Conservation (phyloP, 92 coral and sea anemone species). For the Chrysogorgia sp. region DNA sequence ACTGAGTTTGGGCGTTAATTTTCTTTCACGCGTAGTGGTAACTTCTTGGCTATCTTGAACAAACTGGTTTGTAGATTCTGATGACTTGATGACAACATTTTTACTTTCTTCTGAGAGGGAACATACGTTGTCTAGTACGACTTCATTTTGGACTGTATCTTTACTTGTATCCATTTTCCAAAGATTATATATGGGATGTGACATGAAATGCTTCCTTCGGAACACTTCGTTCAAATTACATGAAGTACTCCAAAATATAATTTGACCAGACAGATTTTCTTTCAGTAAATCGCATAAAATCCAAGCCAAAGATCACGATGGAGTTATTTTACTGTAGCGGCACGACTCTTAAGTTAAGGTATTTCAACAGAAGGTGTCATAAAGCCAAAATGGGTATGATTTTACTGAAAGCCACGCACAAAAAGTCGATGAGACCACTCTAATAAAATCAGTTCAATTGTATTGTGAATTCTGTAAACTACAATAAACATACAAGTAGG, state of each 20-base stretch:
- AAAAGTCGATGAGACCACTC: too few species aligned
- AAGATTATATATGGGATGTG: too few species aligned
- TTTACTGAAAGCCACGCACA: too few species aligned
- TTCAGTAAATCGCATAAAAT: background rate
- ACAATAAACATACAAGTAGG: too few species aligned
- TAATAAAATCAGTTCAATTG: too few species aligned
- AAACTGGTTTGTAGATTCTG: background rate
- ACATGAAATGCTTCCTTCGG: too few species aligned
- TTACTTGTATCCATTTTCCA: too few species aligned
- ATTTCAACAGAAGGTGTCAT: too few species aligned
- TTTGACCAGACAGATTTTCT: background rate
- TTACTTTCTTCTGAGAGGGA: background rate
- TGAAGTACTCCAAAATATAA: background rate
- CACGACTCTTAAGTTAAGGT: too few species aligned
- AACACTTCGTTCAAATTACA: background rate
- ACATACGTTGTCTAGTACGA: background rate
- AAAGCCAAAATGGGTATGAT: too few species aligned
- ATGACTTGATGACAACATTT: background rate
- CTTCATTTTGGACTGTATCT: background rate
- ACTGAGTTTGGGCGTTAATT: conserved; percentile 13
- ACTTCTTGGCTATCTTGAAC: background rate
- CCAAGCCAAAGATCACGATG: background rate
- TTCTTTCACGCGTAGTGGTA: background rate
- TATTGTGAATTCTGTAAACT: too few species aligned
- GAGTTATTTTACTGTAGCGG: conserved; percentile 28